phyloP scores from a whole-genome alignment of 2,113 vertebrate genomes.

The Pyxicephalus adspersus region DNA sequence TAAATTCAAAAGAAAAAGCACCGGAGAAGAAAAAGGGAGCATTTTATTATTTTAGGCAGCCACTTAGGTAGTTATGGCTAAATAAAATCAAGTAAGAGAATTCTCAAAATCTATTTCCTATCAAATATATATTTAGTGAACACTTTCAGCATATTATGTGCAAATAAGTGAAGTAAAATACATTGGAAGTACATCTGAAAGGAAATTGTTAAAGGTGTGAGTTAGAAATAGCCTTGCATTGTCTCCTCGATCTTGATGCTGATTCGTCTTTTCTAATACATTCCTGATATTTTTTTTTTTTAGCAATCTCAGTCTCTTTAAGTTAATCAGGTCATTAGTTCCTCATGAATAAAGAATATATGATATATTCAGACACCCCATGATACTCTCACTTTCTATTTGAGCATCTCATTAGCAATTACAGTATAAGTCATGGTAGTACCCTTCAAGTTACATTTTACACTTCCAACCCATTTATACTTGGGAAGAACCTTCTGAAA shows the following conservation, averaged over 20 bases:
- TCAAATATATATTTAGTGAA: conserved; percentile 39
- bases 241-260: conserved; percentile 31
- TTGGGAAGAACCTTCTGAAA: conserved; percentile 15
- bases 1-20: conserved; percentile 7
- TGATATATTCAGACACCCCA: conserved; percentile 51
- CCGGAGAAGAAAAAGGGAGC: conserved; percentile 2
- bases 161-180: conserved; percentile 22
- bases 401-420: conserved; percentile 54
- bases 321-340: conserved; percentile 54
- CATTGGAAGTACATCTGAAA: conserved; percentile 11
- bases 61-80: conserved; percentile 19
- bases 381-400: conserved; percentile 33
- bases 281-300: conserved; percentile 41
- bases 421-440: conserved; percentile 52
- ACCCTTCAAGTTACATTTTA: conserved; percentile 56
- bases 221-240: conserved; percentile 34
- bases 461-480: conserved; percentile 51
- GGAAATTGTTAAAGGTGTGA: conserved; percentile 11
- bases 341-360: conserved; percentile 56
- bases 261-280: conserved; percentile 42
- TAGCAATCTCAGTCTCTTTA: conserved; percentile 43
- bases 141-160: conserved; percentile 5
- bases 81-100: conserved; percentile 31
- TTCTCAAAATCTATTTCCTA: conserved; percentile 28
- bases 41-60: conserved; percentile 7